A percentile compares a stretch with the other conserved stretches of the same genome.
phyloP scores from a whole-genome alignment of 2,113 vertebrate genomes.

The Macrotus californicus region DNA sequence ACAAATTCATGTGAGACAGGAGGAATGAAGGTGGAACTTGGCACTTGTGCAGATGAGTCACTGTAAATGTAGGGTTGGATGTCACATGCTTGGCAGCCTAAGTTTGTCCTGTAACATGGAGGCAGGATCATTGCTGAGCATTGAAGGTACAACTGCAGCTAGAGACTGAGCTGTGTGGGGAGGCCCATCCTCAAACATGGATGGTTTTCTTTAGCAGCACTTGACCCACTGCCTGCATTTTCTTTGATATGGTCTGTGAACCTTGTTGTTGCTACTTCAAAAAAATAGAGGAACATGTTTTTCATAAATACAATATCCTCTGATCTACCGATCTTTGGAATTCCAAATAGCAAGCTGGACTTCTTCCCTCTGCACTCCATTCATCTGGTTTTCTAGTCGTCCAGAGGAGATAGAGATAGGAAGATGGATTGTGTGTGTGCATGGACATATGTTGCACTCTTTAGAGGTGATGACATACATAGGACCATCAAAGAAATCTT shows the following conservation, averaged over 20 bases:
- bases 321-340: conserved; percentile 2
- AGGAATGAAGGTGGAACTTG: not conserved
- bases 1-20: not conserved
- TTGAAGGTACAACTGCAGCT: not conserved
- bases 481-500: conserved; percentile 48
- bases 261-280: not conserved
- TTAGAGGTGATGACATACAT: conserved; percentile 40
- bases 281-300: not conserved
- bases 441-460: not conserved
- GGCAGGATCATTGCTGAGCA: not conserved
- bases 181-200: not conserved
- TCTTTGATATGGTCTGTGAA: not conserved
- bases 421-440: conserved; percentile 48
- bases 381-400: conserved; percentile 36
- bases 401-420: conserved; percentile 42
- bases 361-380: conserved; percentile 45
- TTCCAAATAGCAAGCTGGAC: conserved; percentile 21
- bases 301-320: conserved; percentile 41
- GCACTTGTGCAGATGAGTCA: not conserved
- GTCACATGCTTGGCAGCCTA: not conserved
- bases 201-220: not conserved
- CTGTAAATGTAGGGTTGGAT: not conserved
- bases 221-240: conserved; percentile 3
- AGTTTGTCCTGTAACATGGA: not conserved
- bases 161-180: not conserved